Percentiles rank a stretch among this genome's conserved stretches.
Conservation (phyloP, 2,888 invertebrate genomes). For the Pemphredon lugubris region DNA sequence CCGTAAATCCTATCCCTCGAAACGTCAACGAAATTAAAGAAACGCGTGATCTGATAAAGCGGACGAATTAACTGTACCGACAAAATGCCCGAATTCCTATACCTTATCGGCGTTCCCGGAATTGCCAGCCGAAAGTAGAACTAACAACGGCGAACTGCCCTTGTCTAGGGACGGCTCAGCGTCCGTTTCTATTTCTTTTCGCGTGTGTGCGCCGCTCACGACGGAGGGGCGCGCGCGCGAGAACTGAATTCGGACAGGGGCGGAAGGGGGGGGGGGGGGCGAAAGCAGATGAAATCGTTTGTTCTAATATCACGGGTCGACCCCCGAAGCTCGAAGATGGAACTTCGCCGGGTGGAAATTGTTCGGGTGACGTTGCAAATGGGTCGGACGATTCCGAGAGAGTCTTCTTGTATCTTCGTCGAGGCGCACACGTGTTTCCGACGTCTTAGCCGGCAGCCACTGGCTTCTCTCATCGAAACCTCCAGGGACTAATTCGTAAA, state of each 20-base stretch:
- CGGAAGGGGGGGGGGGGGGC: slow-evolving; percentile 9
- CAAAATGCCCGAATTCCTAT: background rate
- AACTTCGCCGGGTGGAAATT: slow-evolving; percentile 60
- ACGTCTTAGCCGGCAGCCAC: slow-evolving; percentile 17
- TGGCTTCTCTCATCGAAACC: slow-evolving; percentile 38
- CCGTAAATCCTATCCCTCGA: too few species aligned
- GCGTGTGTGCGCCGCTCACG: slow-evolving; percentile 8
- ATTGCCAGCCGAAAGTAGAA: slow-evolving; percentile 12
- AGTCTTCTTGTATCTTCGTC: slow-evolving; percentile 32
- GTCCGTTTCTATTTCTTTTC: slow-evolving; percentile 4
- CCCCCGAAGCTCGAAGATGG: slow-evolving; percentile 58
- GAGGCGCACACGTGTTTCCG: slow-evolving; percentile 31
- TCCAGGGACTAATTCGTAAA: slow-evolving; percentile 51
- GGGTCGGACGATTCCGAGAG: slow-evolving; percentile 44
- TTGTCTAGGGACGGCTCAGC: slow-evolving; percentile 4
- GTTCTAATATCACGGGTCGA: slow-evolving; percentile 60
- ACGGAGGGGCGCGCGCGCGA: slow-evolving; percentile 4
- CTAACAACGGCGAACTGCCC: slow-evolving; percentile 3
- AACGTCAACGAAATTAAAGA: too few species aligned
- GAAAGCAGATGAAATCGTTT: slow-evolving; percentile 64
- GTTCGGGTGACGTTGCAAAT: slow-evolving; percentile 63
- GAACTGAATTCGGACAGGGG: slow-evolving; percentile 22
- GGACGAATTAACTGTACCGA: too few species aligned
- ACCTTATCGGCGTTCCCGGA: background rate
- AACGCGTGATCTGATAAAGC: too few species aligned